Base-by-base conservation (phyloP, 2,797 vertebrate species). In the Propithecus perrieri region DNA sequence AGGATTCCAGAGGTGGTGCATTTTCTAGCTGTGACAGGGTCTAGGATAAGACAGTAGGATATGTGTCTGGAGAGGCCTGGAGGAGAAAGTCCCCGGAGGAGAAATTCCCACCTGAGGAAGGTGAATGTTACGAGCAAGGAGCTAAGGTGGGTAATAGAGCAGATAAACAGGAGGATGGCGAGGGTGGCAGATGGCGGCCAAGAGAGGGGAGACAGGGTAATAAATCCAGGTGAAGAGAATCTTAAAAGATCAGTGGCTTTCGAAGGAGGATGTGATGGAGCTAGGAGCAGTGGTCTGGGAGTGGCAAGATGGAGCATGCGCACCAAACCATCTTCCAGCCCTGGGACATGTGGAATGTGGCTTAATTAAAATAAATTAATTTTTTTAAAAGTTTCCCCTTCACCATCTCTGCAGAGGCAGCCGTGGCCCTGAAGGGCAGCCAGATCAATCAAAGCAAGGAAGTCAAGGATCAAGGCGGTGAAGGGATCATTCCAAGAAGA, bases 281-380 rank as follows among this genome's bases (percentile, higher is more conserved):
- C 22, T 59, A 15, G 43, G 74, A 35, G 30, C 48, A 22, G 48
- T 17, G 22, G 30, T 59, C 22, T n/a, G 8, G 26, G 46, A n/a
- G n/a, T 28, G 30, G 46, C 24, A 9, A 43, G 38, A 14, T 38
- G 30, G 65, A 79, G 30, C 30, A 20, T 7, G 24, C 3, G 15
- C 20, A 89, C 7, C 67, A 76, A 20, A 13, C 38, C 38, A 0
- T 28, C 80, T 63, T 65, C 48, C n/a, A 38, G 4, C 43, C 28
- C 53, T 50, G 35, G 28, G 41, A 26, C n/a, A 50, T 78, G 41
- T 30, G 41, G 17, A 53, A 12, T 38, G 24, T 50, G 30, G 18
- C 53, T 89, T 94, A 50, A 86, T 86, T 35, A 78, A 92, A 95
- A 74, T n/a, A n/a, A 71, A 79, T 33, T 28, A 48, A 48, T 55